A percentile compares a stretch with the other conserved stretches of the same genome.
These are phyloP conservation scores for Allygus modestus DNA, from an alignment of 2,888 invertebrate genomes.

Conservation along the genomic window DNA sequence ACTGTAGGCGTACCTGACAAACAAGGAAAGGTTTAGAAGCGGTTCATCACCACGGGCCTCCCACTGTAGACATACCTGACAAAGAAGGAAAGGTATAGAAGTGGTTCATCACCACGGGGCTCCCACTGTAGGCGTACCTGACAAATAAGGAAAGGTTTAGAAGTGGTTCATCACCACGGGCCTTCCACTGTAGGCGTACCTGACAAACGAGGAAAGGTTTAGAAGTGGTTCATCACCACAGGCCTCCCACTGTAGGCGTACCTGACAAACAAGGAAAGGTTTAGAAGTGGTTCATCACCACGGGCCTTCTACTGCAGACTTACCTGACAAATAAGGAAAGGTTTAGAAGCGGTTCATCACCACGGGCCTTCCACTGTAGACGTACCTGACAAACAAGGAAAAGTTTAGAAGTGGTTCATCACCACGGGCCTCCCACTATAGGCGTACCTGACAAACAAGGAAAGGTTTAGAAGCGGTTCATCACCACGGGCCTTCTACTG, in stretches of 20 bases:
- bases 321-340: conserved; percentile 75
- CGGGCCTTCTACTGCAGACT: conserved; percentile 88
- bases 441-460: conserved; percentile 79
- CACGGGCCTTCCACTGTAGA: conserved; percentile 88
- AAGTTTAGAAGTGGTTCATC: too few species aligned
- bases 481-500: conserved; percentile 87
- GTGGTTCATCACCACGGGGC: conserved; percentile 93
- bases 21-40: too few species aligned
- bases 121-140: conserved; percentile 84
- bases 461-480: too few species aligned
- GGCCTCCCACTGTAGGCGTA: conserved; percentile 88
- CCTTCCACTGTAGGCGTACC: conserved; percentile 84
- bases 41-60: conserved; percentile 87
- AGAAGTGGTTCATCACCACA: too few species aligned
- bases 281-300: conserved; percentile 87
- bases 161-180: conserved; percentile 90
- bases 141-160: conserved; percentile 53
- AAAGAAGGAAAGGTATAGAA: too few species aligned
- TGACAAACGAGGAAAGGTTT: too few species aligned
- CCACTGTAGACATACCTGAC: conserved; percentile 83
- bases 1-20: conserved; percentile 81
- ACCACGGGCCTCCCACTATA: conserved; percentile 90
- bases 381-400: conserved; percentile 75
- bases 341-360: too few species aligned
- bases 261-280: conserved; percentile 71